Conservation (phyloP, 1,140 invertebrate genomes). For the Arctopsyche grandis region DNA sequence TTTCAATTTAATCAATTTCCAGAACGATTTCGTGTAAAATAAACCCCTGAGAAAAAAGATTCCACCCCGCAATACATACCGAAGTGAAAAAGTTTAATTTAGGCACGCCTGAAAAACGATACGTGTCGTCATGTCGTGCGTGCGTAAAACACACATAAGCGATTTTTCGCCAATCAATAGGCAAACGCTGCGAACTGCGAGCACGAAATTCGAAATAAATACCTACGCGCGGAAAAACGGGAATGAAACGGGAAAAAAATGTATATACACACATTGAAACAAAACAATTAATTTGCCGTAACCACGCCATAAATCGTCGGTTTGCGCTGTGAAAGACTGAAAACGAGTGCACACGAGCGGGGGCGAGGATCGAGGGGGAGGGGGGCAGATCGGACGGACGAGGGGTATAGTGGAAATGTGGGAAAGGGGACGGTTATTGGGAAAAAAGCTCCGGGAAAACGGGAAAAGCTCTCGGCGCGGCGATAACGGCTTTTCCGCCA, state of each 20-base stretch:
- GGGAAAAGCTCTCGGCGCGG: slow-evolving; percentile 33
- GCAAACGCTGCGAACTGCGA: background rate
- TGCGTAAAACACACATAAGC: background rate
- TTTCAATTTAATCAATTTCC: no score
- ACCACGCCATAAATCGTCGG: slow-evolving; percentile 53
- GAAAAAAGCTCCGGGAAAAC: slow-evolving; percentile 28
- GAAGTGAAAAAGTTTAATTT: no score
- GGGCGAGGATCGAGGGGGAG: slow-evolving; percentile 36
- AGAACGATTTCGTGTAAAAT: no score
- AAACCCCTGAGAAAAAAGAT: no score
- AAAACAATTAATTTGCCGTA: slow-evolving; percentile 55
- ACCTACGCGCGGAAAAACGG: background rate
- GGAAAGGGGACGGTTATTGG: background rate
- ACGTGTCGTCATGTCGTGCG: no score
- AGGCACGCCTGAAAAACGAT: no score
- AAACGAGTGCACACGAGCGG: slow-evolving; percentile 39
- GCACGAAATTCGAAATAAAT: background rate
- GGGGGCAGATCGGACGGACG: slow-evolving; percentile 24
- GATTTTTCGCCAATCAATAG: slow-evolving; percentile 7
- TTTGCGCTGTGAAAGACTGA: slow-evolving; percentile 52
- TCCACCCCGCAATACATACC: no score
- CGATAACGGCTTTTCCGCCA: slow-evolving; percentile 23
- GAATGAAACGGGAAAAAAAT: slow-evolving; percentile 10
- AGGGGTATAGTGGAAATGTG: slow-evolving; percentile 4
- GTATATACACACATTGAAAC: slow-evolving; percentile 44